Conservation (phyloP, 2,113 vertebrate genomes). For the Albula glossodonta region DNA sequence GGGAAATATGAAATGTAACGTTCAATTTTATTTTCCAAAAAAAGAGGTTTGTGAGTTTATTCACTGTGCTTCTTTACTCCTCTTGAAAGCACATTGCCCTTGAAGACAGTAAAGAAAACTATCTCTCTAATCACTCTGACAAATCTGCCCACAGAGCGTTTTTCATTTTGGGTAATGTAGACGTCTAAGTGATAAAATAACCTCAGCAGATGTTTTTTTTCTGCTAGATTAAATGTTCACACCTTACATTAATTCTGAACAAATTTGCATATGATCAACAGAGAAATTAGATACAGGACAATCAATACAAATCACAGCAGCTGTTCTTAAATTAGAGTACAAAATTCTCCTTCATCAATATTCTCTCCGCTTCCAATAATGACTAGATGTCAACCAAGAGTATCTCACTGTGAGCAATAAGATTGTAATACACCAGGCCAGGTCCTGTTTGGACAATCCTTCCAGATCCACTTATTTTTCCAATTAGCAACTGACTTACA, state of each 20-base stretch:
- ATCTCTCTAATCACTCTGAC: constrained; percentile 32
- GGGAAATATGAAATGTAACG: background rate
- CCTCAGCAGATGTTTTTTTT: background rate
- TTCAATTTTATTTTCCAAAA: background rate
- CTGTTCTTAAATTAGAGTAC: constrained; percentile 6
- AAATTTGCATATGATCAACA: constrained; percentile 27
- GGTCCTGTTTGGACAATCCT: too few species aligned
- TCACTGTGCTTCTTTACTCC: background rate
- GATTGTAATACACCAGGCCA: too few species aligned
- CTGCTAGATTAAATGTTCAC: constrained; percentile 23
- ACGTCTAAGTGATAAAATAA: constrained; percentile 28
- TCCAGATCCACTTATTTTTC: too few species aligned
- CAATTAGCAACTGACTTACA: too few species aligned
- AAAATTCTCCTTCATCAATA: background rate
- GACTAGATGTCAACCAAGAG: background rate
- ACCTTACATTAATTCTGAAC: constrained; percentile 20
- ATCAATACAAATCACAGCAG: constrained; percentile 28
- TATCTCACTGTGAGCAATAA: too few species aligned
- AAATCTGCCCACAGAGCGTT: constrained; percentile 29
- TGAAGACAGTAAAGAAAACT: constrained; percentile 9
- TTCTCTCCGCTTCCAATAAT: background rate
- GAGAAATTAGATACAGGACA: constrained; percentile 21
- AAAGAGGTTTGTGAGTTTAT: background rate
- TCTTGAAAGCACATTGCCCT: background rate
- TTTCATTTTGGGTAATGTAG: constrained; percentile 33